Base-by-base conservation (phyloP, 2,113 vertebrate genomes). In the Pantherophis guttatus region DNA sequence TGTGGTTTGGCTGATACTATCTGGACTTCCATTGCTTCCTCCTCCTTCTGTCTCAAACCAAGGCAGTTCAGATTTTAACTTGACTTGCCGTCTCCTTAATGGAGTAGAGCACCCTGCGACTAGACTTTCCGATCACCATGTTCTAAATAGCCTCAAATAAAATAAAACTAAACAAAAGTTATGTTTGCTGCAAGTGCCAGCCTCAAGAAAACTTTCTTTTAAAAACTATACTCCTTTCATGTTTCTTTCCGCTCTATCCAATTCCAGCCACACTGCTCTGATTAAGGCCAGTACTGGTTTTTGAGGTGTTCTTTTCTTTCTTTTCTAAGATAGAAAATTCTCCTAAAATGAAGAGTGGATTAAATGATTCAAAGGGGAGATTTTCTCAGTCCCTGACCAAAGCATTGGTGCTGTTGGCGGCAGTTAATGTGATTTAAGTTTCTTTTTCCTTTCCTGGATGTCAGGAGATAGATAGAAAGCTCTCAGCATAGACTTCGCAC, bases 401-500 rank as follows among this genome's bases (percentile, higher is more conserved):
- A 26, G 44, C 39, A 33, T 89, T 90, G 10, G 0, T 50, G 1
- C 54, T 86, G 86, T 9, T 91, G 26, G 2, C 85, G 52, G 92
- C 53, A 88, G 55, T n/a, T 55, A 94, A 33, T 0, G 0, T 33
- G 93, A 93, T 86, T 94, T 7, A 75, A 8, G 55, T 75, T 17
- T 53, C 53, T 95, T 52, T 87, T 50, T 88, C 58, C 93, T 81
- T 92, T 50, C 48, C 94, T 11, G 81, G 12, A 54, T 90, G 86
- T 75, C 89, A 53, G 87, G 87, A 95, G 94, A 95, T 21, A 70
- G 65, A 94, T 92, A 70, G 90, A 93, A n/a, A 19, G 2, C 7
- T 26, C 52, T 85, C 70, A 39, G 93, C 33, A 54, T 54, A 89
- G 91, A 52, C 55, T 21, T 1, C 0, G 1, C 44, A 33, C 55